Percentiles rank a stretch among this genome's conserved stretches.
Conservation (phyloP, 2,797 vertebrate species). For the Periophthalmus magnuspinnatus region DNA sequence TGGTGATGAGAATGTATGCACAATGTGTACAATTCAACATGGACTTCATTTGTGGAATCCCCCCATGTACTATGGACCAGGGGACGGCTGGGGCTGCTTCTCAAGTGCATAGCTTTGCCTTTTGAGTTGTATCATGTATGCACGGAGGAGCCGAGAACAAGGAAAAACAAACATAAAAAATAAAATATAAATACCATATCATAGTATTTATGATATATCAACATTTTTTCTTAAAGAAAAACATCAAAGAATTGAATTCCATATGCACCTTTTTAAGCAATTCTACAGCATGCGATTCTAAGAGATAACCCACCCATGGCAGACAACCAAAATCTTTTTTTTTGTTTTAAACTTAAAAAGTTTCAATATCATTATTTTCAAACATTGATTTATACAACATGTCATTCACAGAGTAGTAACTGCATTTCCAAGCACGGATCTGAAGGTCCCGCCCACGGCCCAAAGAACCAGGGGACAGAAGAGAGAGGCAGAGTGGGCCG, state of each 20-base stretch:
- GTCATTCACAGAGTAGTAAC: constrained; percentile 97
- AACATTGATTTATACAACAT: constrained; percentile 99
- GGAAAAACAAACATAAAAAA: constrained; percentile 51
- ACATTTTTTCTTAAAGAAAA: constrained; percentile 95
- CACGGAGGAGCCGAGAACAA: constrained; percentile 85
- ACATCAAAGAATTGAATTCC: constrained; percentile 96
- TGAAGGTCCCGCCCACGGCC: constrained; percentile 66
- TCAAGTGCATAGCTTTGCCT: constrained; percentile 86
- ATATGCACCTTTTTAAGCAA: constrained; percentile 96
- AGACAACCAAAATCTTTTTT: constrained; percentile 88
- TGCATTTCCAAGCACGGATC: constrained; percentile 86
- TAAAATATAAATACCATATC: constrained; percentile 88
- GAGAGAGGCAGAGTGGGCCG: constrained; percentile 29
- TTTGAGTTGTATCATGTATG: constrained; percentile 83
- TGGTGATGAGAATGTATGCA: constrained; percentile 60
- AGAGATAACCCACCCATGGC: constrained; percentile 98
- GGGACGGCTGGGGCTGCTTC: constrained; percentile 78
- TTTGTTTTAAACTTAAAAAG: constrained; percentile 96
- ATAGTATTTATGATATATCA: constrained; percentile 87
- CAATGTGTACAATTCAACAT: constrained; percentile 71
- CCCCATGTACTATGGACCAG: constrained; percentile 68
- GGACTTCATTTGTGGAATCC: constrained; percentile 71
- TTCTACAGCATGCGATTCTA: constrained; percentile 99
- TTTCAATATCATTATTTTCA: constrained; percentile 99
- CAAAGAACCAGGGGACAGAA: constrained; percentile 56